Percentiles rank a stretch among this genome's conserved stretches.
Conservation (phyloP, 35 echinoderm and acorn worm species). For the Lytechinus pictus region DNA sequence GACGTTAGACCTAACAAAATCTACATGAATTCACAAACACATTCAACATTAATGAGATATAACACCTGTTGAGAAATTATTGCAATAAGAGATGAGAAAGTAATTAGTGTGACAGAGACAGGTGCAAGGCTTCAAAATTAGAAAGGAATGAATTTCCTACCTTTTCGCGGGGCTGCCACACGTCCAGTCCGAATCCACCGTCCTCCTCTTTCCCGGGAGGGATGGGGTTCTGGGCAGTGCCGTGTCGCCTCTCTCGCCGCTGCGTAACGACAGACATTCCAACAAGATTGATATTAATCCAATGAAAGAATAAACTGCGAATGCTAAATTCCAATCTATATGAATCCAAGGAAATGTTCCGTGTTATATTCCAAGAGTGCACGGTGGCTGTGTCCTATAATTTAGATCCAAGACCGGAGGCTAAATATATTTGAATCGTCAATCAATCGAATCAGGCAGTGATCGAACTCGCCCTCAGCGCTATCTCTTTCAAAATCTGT, state of each 20-base stretch:
- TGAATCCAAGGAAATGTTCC: neutral
- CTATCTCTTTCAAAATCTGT: no score
- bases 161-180: slow-evolving; percentile 93
- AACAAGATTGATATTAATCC: neutral
- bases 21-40: neutral
- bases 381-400: neutral
- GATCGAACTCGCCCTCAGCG: neutral
- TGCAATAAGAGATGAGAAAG: neutral
- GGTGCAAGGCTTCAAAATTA: neutral
- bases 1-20: neutral
- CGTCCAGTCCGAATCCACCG: slow-evolving; percentile 70
- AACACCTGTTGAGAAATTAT: neutral
- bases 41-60: neutral
- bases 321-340: neutral
- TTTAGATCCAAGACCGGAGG: neutral
- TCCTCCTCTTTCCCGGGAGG: slow-evolving; percentile 31
- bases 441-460: neutral
- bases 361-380: neutral
- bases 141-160: slow-evolving; percentile 47
- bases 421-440: neutral
- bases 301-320: neutral
- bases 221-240: slow-evolving; percentile 40
- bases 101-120: neutral
- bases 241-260: slow-evolving; percentile 34
- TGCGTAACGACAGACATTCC: slow-evolving; percentile 34